Percentiles rank a stretch among this genome's conserved stretches.
Evolutionary conservation across 2,113 vertebrate genomes (phyloP).

Genomic region (Microcebus lehilahytsara): DNA sequence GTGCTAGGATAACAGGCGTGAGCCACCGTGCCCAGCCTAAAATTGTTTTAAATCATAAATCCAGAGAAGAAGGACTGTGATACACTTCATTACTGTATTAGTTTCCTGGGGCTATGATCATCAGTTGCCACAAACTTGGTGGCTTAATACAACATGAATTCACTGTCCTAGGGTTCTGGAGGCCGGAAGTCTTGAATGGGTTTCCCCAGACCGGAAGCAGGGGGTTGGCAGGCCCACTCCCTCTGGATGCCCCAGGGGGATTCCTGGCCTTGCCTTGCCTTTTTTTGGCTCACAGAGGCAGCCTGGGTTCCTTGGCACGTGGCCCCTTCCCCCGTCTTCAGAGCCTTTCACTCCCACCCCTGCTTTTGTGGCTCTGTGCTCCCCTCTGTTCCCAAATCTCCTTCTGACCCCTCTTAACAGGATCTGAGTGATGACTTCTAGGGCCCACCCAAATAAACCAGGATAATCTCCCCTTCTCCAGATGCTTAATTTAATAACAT

Average conservation of each 20-base stretch:
- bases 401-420: not conserved
- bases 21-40: not conserved
- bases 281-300: not conserved
- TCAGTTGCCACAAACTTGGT: not conserved
- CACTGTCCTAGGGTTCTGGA: not conserved
- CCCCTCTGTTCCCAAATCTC: not conserved
- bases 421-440: not conserved
- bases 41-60: slow-evolving; percentile 13
- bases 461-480: not conserved
- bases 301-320: not conserved
- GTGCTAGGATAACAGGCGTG: no score
- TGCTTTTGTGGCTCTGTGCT: accelerated
- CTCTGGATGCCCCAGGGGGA: not conserved
- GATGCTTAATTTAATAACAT: not conserved
- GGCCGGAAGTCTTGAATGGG: not conserved
- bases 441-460: not conserved
- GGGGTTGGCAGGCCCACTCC: no score
- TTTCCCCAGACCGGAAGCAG: not conserved
- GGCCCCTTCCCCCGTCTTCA: not conserved
- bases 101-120: not conserved
- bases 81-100: not conserved
- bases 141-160: not conserved
- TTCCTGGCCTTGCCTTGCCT: not conserved
- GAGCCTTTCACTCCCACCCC: not conserved
- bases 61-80: not conserved